These are phyloP conservation scores for Drosophila kanapiae DNA, from an alignment of 1,140 invertebrate species.

Conservation along the genomic window DNA sequence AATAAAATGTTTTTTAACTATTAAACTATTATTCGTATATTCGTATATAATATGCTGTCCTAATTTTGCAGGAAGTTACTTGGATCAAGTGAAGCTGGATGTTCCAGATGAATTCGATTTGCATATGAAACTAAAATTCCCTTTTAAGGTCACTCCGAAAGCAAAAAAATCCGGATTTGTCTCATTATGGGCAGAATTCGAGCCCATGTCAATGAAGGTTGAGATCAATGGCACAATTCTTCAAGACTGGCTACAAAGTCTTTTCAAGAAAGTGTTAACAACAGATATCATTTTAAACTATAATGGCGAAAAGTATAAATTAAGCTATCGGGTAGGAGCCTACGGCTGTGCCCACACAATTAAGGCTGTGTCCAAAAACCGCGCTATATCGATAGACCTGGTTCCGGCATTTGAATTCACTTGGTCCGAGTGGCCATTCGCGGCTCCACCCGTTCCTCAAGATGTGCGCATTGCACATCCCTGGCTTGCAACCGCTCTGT, in stretches of 20 bases:
- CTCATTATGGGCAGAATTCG: background rate
- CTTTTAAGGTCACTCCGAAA: slow-evolving; percentile 1
- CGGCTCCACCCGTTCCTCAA: background rate
- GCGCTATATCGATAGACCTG: slow-evolving; percentile 17
- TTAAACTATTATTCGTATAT: too few relatives aligned
- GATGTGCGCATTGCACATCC: background rate
- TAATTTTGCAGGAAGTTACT: slow-evolving; percentile 26
- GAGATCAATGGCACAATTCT: background rate
- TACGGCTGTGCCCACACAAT: slow-evolving; percentile 36
- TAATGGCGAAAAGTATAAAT: background rate
- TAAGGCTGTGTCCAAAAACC: background rate
- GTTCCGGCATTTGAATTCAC: slow-evolving; percentile 15
- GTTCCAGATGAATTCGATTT: slow-evolving; percentile 43
- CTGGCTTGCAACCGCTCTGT: slow-evolving; percentile 26
- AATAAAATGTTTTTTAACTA: too few relatives aligned
- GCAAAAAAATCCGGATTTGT: slow-evolving; percentile 3
- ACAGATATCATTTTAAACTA: too few relatives aligned
- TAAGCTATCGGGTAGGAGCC: background rate
- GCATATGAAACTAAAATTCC: slow-evolving; percentile 27
- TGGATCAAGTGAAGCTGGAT: slow-evolving; percentile 25
- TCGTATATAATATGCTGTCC: background rate
- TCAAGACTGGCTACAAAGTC: slow-evolving; percentile 19
- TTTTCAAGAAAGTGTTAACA: slow-evolving; percentile 8
- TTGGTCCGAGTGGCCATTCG: slow-evolving; percentile 8
- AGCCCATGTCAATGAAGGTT: background rate